Percentiles rank a stretch among this genome's conserved stretches.
These are phyloP conservation scores for Rotaria macrura DNA, from an alignment of 2,888 invertebrate species.

Conservation along the genomic window DNA sequence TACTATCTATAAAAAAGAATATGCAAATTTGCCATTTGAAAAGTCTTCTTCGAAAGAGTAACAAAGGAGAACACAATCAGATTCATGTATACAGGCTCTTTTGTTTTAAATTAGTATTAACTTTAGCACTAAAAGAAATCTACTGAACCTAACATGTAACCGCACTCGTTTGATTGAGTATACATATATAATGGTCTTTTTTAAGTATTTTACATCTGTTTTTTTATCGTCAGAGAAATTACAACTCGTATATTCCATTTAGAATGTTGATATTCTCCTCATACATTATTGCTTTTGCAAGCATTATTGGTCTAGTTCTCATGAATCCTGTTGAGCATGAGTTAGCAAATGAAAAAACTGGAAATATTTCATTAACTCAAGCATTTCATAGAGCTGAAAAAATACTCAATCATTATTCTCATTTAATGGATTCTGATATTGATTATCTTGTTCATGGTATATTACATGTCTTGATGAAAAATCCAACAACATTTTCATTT, in stretches of 20 bases:
- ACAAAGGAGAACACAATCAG: too few species aligned
- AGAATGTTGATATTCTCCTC: background rate
- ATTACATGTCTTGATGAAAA: background rate
- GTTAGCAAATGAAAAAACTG: background rate
- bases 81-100: too few species aligned
- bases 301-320: background rate
- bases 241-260: background rate
- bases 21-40: too few species aligned
- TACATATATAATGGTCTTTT: too few species aligned
- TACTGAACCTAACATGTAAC: too few species aligned
- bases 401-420: background rate
- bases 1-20: too few species aligned
- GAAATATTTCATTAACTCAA: background rate
- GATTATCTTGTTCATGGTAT: conserved; percentile 11
- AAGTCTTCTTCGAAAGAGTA: too few species aligned
- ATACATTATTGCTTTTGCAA: background rate
- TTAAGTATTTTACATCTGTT: too few species aligned
- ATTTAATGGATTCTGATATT: background rate
- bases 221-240: too few species aligned
- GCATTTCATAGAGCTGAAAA: background rate
- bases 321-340: background rate
- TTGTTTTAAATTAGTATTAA: too few species aligned
- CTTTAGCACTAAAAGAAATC: too few species aligned
- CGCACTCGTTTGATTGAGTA: too few species aligned
- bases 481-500: background rate